Base-by-base conservation (phyloP, 2,888 invertebrate genomes). In the Leucoma salicis region DNA sequence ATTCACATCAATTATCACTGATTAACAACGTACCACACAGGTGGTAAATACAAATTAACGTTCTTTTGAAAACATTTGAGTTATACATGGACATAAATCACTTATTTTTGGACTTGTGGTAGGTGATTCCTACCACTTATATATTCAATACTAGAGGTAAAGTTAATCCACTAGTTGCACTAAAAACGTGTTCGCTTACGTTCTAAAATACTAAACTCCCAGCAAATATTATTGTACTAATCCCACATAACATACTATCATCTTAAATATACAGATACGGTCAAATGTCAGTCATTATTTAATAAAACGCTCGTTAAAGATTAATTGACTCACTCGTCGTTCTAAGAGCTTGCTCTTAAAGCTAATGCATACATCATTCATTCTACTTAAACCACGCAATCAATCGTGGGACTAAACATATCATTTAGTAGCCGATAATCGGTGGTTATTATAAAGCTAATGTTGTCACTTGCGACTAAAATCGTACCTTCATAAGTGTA, bases 361-460 rank as follows among this genome's bases (percentile, higher is more conserved):
- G 12, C 29, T 21, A 39, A 31, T 35, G 37, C 43, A 44, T 35
- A 44, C 27, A 18, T 31, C 24, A 25, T 18, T 39, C 6, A 34
- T 14, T 38, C 27, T 8, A 25, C 14, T 21, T 31, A 35, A 38
- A 36, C 7, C 29, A 32, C 32, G 36, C 31, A n/a, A 25, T 29
- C 18, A 16, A 35, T 18, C 27, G 31, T 16, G 7, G 12, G 14
- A 32, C 44, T 32, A 32, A 44, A 39, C n/a, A 15, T 15, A 24
- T 6, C n/a, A 2, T 24, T 35, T 32, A 34, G 35, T 37, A 24
- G 29, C 40, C 45, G 37, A 49, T 34, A 27, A 39, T 40, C 53
- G 57, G 60, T 56, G 58, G 58, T 13, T 32, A 35, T 32, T 52
- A n/a, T 52, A 54, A 60, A 60, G 61, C 57, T 60, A 39, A 37